Percentiles rank a stretch among this genome's conserved stretches.
phyloP scores from a whole-genome alignment of 2,113 vertebrate genomes.

The Corythaeola cristata region DNA sequence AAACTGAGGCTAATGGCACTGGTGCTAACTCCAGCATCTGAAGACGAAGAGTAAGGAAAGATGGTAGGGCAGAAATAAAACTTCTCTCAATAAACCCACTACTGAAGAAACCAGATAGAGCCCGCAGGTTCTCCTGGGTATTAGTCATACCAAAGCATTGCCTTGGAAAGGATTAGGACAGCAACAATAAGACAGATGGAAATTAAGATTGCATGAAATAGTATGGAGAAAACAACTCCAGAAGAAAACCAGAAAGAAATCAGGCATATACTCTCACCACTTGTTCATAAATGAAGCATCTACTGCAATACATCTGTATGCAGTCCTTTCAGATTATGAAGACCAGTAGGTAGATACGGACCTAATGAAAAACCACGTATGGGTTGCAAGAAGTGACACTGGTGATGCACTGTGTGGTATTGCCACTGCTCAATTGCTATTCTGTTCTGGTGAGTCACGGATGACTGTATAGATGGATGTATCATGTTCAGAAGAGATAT shows the following conservation, averaged over 20 bases:
- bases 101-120: not conserved
- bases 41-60: not conserved
- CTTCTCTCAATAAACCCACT: not conserved
- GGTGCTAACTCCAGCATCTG: not conserved
- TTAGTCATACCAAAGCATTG: not conserved
- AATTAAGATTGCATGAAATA: not conserved
- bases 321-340: not conserved
- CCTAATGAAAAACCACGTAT: not conserved
- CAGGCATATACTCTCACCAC: not conserved
- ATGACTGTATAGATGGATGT: not conserved
- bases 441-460: not conserved
- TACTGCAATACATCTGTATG: not conserved
- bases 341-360: not conserved
- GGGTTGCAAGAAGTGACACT: not conserved
- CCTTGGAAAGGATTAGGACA: not conserved
- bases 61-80: not conserved
- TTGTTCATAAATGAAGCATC: not conserved
- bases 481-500: not conserved
- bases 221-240: not conserved
- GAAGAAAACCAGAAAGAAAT: not conserved
- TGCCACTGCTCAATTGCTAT: not conserved
- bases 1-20: not conserved
- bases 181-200: not conserved
- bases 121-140: not conserved
- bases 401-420: not conserved